Conservation (phyloP, 2,888 invertebrate species). For the Mesorhabditis spiculigera region DNA sequence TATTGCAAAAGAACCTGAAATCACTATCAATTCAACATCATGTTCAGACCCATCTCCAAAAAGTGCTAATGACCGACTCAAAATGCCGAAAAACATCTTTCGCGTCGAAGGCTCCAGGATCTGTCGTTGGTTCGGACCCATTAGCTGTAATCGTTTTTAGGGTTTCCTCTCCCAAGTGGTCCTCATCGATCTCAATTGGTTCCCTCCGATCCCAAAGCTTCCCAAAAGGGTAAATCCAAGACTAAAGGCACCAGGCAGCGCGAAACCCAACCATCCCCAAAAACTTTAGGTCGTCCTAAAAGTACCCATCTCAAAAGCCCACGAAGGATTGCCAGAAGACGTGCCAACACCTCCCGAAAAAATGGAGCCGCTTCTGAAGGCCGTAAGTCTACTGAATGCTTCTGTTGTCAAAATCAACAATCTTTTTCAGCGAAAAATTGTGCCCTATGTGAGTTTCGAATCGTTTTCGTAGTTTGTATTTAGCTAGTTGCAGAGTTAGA, state of each 20-base stretch:
- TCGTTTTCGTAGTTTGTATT: too few relatives aligned
- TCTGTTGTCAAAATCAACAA: too few relatives aligned
- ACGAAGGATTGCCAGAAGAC: neutral
- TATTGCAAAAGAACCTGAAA: neutral
- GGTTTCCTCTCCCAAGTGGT: constrained; percentile 2
- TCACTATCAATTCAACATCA: neutral
- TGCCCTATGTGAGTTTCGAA: too few relatives aligned
- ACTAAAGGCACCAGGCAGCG: too few relatives aligned
- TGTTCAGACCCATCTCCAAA: neutral
- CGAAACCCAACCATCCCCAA: too few relatives aligned
- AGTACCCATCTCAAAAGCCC: constrained; percentile 2
- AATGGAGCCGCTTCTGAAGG: neutral
- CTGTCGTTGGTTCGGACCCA: neutral
- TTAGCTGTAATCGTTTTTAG: neutral
- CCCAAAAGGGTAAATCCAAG: neutral
- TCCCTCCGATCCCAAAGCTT: neutral
- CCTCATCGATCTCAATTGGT: neutral
- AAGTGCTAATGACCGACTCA: neutral
- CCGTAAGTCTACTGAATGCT: neutral
- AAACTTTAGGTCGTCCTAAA: neutral
- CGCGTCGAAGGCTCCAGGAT: neutral
- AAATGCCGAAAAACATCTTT: neutral
- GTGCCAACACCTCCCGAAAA: neutral
- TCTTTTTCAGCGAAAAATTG: too few relatives aligned
- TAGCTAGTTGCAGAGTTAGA: too few relatives aligned